phyloP scores from a whole-genome alignment of 2,797 vertebrate genomes.

The Pseudochirops cupreus region DNA sequence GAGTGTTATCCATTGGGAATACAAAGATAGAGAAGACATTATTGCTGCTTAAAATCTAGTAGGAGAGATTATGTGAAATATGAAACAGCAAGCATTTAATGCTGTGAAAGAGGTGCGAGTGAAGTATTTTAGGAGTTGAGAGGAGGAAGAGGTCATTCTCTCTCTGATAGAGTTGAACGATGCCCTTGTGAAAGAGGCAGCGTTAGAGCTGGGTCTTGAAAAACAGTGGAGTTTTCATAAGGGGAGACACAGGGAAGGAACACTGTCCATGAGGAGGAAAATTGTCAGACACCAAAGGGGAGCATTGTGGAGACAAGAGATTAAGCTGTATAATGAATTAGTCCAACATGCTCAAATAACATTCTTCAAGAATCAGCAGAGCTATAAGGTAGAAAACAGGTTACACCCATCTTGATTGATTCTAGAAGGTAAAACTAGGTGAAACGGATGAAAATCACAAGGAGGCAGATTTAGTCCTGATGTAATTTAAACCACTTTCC shows the following conservation, averaged over 20 bases:
- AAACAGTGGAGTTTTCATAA: neutral
- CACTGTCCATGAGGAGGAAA: neutral
- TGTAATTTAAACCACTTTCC: neutral
- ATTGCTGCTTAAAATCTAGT: neutral
- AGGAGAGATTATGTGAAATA: neutral
- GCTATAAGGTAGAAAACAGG: neutral
- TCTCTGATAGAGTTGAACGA: neutral
- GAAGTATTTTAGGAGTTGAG: neutral
- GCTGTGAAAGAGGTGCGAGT: neutral
- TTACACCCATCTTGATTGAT: neutral
- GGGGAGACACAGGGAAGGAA: neutral
- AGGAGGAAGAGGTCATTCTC: neutral
- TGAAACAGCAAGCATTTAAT: neutral
- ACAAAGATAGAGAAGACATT: neutral
- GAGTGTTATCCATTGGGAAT: neutral
- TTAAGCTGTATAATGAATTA: neutral
- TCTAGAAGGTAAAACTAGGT: neutral
- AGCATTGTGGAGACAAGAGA: neutral
- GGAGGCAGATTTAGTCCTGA: neutral
- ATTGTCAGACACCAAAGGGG: neutral
- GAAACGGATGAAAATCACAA: neutral
- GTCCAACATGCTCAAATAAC: neutral
- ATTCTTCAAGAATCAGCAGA: neutral
- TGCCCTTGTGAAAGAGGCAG: neutral
- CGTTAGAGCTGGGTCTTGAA: neutral